phyloP scores from a whole-genome alignment of 2,888 invertebrate genomes.

The Erynnis tages region DNA sequence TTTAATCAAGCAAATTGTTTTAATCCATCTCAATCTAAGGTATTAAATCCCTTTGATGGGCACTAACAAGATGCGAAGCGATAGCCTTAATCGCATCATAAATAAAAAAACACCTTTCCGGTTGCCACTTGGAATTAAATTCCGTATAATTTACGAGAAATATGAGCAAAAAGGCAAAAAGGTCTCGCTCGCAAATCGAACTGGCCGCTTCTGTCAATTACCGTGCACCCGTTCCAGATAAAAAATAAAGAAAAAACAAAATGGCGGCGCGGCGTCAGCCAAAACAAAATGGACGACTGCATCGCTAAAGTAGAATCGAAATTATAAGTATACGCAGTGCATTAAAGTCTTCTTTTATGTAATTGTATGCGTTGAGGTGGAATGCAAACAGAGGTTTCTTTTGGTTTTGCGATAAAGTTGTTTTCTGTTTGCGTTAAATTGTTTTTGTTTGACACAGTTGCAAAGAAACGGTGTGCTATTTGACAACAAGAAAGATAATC shows the following conservation, averaged over 20 bases:
- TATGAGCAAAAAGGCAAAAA: constrained; percentile 21
- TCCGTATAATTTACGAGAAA: constrained; percentile 25
- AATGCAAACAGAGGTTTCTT: too few relatives aligned
- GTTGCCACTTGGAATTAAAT: constrained; percentile 26
- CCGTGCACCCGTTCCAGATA: constrained; percentile 26
- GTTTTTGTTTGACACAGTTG: too few relatives aligned
- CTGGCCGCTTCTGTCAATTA: constrained; percentile 27
- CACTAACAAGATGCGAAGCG: constrained; percentile 17
- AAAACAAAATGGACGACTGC: constrained; percentile 25
- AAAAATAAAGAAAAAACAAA: constrained; percentile 22
- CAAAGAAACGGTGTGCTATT: too few relatives aligned
- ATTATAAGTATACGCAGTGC: background rate
- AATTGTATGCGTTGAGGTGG: too few relatives aligned
- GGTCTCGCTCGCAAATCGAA: constrained; percentile 24
- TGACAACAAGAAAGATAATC: too few relatives aligned
- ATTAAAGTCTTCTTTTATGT: constrained; percentile 4
- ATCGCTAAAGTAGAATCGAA: background rate
- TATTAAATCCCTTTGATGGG: constrained; percentile 3
- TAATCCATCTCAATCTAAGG: constrained; percentile 9
- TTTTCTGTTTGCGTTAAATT: too few relatives aligned
- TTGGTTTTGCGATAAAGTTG: too few relatives aligned
- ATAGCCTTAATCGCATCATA: constrained; percentile 22
- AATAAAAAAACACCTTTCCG: constrained; percentile 25
- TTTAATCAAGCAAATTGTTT: background rate
- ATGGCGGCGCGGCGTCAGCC: constrained; percentile 18